Base-by-base conservation (phyloP, 2,888 invertebrate genomes). In the Epirrhoe alternata region DNA sequence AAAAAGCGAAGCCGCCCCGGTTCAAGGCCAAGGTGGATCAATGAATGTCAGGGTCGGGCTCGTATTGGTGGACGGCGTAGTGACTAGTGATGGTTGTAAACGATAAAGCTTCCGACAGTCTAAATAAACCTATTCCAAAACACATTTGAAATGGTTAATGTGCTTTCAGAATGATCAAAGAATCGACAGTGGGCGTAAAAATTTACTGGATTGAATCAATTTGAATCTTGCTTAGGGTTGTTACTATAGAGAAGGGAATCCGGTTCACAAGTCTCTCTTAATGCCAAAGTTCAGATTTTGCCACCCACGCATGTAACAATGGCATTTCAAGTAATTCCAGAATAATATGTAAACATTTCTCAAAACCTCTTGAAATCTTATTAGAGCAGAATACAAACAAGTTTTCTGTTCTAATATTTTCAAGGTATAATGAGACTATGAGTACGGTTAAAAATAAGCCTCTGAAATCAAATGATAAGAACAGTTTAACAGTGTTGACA, bases 11-110 rank as follows among this genome's bases (percentile, higher is more conserved):
- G 56, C 60, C 55, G 14, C 63, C n/a, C n/a, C 64, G 66, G 74
- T 70, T 70, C 72, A 69, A 66, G 75, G 77, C 72, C 74, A 52
- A 8, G 7, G 1, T n/a, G 71, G 72, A 74, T 73, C 71, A 69
- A 74, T 75, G 72, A 76, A 76, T 59, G 74, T 67, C 73, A 76
- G 70, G 76, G 77, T 67, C 67, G 54, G 42, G 45, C 56, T 51
- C 55, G 63, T 51, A 61, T 57, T 47, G 59, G 35, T 64, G 49
- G 52, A 57, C 55, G 42, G 56, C 50, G 35, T 52, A 42, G 8
- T 47, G 45, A 53, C 35, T 35, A 12, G 14, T 56, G 60, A 64
- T 50, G 54, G 47, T 31, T 35, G 24, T 52, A 45, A 57, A 33
- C 51, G 49, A 35, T 55, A 47, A 10, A 61, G 6, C 42, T 33